phyloP scores from a whole-genome alignment of 1,140 invertebrate genomes.

The Magallana angulata region DNA sequence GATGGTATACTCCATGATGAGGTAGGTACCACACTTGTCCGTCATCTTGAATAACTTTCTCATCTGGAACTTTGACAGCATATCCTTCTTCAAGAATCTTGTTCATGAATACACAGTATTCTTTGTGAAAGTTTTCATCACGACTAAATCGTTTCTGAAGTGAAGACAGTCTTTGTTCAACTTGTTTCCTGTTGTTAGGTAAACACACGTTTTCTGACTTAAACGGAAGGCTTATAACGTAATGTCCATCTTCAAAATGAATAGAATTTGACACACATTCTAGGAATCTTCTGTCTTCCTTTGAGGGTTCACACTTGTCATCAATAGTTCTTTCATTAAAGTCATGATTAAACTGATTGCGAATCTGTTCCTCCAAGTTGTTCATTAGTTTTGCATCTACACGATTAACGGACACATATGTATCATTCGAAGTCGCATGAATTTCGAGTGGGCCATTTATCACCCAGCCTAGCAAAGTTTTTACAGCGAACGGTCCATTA shows the following conservation, averaged over 20 bases:
- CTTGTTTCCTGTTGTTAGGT: constrained; percentile 43
- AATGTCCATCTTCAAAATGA: constrained; percentile 38
- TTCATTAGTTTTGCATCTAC: neutral
- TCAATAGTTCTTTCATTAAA: constrained; percentile 42
- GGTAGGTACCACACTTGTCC: constrained; percentile 61
- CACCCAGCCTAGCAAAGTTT: constrained; percentile 49
- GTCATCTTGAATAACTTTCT: constrained; percentile 27
- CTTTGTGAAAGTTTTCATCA: constrained; percentile 45
- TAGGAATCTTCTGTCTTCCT: constrained; percentile 38
- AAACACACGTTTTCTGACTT: constrained; percentile 1
- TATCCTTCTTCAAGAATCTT: constrained; percentile 47
- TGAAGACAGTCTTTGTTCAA: constrained; percentile 37
- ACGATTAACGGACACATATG: constrained; percentile 28
- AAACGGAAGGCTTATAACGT: constrained; percentile 27
- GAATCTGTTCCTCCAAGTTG: constrained; percentile 38
- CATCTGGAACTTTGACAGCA: constrained; percentile 22
- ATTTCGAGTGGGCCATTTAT: constrained; percentile 41
- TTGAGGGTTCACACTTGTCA: constrained; percentile 30
- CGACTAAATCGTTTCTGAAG: constrained; percentile 32
- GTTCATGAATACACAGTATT: constrained; percentile 53
- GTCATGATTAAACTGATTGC: constrained; percentile 37
- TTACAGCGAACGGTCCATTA: constrained; percentile 45
- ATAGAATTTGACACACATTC: constrained; percentile 38
- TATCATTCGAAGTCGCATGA: neutral
- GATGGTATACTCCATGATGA: constrained; percentile 60